Evolutionary conservation across 1,140 invertebrate genomes (phyloP), one percentile per base, ranked within the genome.

Genomic region (Chironomus striatipennis): DNA sequence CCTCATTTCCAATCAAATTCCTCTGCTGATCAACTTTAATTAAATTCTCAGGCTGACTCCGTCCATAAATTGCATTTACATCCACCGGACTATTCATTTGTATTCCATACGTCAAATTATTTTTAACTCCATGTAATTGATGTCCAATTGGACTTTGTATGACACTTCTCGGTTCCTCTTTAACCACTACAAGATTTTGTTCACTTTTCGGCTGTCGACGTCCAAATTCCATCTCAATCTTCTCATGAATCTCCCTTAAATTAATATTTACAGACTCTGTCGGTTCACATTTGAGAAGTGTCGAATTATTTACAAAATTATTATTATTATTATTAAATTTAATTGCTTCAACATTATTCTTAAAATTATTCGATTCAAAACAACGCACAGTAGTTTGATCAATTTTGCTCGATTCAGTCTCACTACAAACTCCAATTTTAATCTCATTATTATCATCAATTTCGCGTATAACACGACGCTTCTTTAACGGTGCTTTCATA

Each of bases 401-500:
- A 7, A 67, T 17, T 15, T 67, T 67, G 7, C 12, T 20, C 64
- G 7, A 7, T 17, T 67, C 15, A 20, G 64, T 67, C n/a, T 67
- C n/a, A 15, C 43, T 47, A 2, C 43, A 47, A 3, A 15, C 43
- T 10, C 43, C 17, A 20, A 18, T 67, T 67, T 67, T 57, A 57
- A 57, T 57, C 47, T 57, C 47, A 57, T n/a, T 57, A n/a, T 12
- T 10, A 57, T 57, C 47, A 10, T 57, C 47, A 2, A 57, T 3
- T 57, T 57, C 47, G 2, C 47, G 2, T 3, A n/a, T 7, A 10
- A 57, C 47, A 2, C 47, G 47, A 8, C 64, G 64, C n/a, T 67
- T 67, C 64, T 67, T 67, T 17, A 20, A 8, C n/a, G 64, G 64
- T 67, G 64, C 64, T 67, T 67, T 67, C n/a, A 67, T 20, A 67